These are phyloP conservation scores for Noctua pronuba DNA, from an alignment of 2,888 invertebrate species.

Conservation along the genomic window DNA sequence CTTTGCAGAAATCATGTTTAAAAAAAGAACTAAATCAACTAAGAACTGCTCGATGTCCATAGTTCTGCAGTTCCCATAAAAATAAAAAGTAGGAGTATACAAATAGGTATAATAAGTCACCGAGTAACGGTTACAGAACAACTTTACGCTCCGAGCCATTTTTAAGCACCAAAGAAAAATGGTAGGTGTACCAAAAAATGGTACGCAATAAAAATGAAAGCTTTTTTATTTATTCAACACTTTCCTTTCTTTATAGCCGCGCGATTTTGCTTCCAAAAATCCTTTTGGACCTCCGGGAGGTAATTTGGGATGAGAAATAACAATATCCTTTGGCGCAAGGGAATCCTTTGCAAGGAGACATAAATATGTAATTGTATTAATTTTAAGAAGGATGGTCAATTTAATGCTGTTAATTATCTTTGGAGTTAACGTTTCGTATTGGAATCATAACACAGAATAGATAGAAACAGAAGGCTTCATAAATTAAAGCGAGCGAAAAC, in stretches of 20 bases:
- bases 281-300: slow-evolving; percentile 69
- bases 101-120: slow-evolving; percentile 56
- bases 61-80: not conserved
- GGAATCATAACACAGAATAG: slow-evolving; percentile 18
- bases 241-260: slow-evolving; percentile 64
- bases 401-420: slow-evolving; percentile 67
- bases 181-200: slow-evolving; percentile 60
- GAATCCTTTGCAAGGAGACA: slow-evolving; percentile 57
- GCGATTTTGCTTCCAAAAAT: slow-evolving; percentile 67
- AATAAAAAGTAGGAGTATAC: slow-evolving; percentile 24
- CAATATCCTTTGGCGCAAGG: slow-evolving; percentile 57
- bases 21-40: slow-evolving; percentile 1
- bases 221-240: slow-evolving; percentile 69
- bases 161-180: slow-evolving; percentile 57
- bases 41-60: not conserved
- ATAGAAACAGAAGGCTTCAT: not conserved
- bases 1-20: no score
- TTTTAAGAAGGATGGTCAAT: slow-evolving; percentile 60
- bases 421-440: slow-evolving; percentile 43
- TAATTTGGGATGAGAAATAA: slow-evolving; percentile 68
- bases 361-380: slow-evolving; percentile 67
- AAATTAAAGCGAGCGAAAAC: not conserved
- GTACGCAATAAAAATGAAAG: slow-evolving; percentile 68
- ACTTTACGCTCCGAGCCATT: slow-evolving; percentile 58
- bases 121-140: slow-evolving; percentile 48